Evolutionary conservation across 2,797 vertebrate genomes (phyloP), one percentile per base, ranked within the genome.

Genomic region (Netta rufina): DNA sequence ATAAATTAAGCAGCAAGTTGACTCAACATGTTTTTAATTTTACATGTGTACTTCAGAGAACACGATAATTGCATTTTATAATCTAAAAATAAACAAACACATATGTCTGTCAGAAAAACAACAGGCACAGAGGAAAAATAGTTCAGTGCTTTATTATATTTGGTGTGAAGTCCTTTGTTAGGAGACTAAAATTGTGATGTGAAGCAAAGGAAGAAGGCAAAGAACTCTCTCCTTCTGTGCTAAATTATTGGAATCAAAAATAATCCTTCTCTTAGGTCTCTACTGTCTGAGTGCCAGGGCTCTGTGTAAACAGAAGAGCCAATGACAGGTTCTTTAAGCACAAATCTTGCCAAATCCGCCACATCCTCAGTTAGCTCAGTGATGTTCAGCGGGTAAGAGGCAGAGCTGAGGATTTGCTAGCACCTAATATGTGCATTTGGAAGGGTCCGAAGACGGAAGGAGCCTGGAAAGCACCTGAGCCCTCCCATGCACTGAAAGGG

Each of bases 21-120:
- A 88, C 87, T 91, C 88, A 76, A 94, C 1, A 13, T 96, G 96
- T 91, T 96, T 94, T 96, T 90, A 84, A 91, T 95, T 93, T 86
- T 66, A 82, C 58, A 82, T 89, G 47, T 89, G 87, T 87, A 84
- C 86, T 94, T 94, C 93, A 92, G 93, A 96, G 93, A 92, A 57
- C 74, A 94, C 2, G 24, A 84, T 71, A 92, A 96, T 84, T 92
- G 53, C 61, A 78, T 91, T 96, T 94, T 95, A 66, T 87, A 86
- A 95, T 94, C 83, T 88, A 95, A 96, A 97, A 97, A 97, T 96
- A 97, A 97, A 95, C 36, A 89, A 95, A 95, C 57, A 69, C 89
- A 89, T 84, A 94, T 96, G 91, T 71, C 74, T 90, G 64, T 87
- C 90, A 92, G 86, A 81, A 87, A 93, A 96, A 93, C 76, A 97